Percentiles rank a stretch among this genome's conserved stretches.
Evolutionary conservation across 2,888 invertebrate species (phyloP).

Genomic region (Callimorpha dominula): DNA sequence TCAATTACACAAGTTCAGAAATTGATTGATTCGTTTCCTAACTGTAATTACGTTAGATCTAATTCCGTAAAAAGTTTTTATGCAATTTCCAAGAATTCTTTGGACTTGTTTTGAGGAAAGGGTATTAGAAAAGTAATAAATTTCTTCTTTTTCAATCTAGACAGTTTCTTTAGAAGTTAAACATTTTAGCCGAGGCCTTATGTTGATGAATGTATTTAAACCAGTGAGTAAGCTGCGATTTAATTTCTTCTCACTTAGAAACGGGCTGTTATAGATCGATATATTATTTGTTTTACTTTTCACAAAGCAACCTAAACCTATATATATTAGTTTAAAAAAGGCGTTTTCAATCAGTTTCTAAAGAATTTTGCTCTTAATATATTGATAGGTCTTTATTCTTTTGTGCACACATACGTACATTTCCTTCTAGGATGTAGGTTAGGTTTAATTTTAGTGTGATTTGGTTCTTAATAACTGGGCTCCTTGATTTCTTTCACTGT

Average conservation of each 20-base stretch:
- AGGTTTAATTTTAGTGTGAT: neutral
- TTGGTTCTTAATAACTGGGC: neutral
- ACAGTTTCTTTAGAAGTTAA: neutral
- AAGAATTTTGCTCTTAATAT: neutral
- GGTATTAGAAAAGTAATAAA: neutral
- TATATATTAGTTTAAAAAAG: too few species aligned
- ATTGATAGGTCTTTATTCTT: neutral
- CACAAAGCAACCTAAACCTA: too few species aligned
- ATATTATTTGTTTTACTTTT: too few species aligned
- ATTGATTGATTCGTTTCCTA: slow-evolving; percentile 26
- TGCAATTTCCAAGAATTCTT: slow-evolving; percentile 8
- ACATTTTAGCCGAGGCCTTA: neutral
- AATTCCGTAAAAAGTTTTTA: slow-evolving; percentile 18
- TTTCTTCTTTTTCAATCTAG: slow-evolving; percentile 7
- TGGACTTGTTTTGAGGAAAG: neutral
- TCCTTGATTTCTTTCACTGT: neutral
- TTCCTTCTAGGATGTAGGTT: neutral
- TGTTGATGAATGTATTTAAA: neutral
- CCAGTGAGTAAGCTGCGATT: neutral
- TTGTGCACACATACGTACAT: neutral
- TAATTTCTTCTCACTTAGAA: neutral
- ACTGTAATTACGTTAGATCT: slow-evolving; percentile 22
- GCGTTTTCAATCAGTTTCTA: too few species aligned
- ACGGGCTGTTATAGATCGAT: too few species aligned
- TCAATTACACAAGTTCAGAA: slow-evolving; percentile 23